Conservation (phyloP, 2,888 invertebrate species). For the Thalpophila matura region DNA sequence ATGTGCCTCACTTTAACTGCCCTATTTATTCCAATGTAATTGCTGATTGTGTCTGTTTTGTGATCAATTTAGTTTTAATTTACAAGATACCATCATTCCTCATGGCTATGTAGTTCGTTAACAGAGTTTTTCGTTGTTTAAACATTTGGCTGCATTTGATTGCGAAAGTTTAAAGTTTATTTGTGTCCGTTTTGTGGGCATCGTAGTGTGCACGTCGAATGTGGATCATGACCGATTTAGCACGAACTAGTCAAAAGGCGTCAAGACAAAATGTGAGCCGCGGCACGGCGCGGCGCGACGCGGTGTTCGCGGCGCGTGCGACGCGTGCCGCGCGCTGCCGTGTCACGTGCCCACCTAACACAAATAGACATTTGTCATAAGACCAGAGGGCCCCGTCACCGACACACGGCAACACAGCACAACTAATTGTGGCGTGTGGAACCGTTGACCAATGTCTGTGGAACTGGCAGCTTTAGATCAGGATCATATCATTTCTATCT, state of each 20-base stretch:
- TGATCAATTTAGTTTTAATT: not conserved
- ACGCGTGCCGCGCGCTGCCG: not conserved
- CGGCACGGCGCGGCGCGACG: not conserved
- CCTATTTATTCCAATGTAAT: not conserved
- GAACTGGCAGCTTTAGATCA: not conserved
- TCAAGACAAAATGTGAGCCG: conserved; percentile 47
- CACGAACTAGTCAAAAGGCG: conserved; percentile 52
- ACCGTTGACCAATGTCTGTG: too few relatives aligned
- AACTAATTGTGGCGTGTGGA: not conserved
- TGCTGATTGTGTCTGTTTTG: not conserved
- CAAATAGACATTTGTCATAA: conserved; percentile 36
- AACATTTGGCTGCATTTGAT: conserved; percentile 33
- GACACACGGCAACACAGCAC: not conserved
- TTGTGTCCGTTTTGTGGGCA: conserved; percentile 57
- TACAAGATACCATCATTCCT: not conserved
- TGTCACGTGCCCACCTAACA: too few relatives aligned
- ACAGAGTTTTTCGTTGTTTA: conserved; percentile 14
- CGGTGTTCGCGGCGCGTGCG: not conserved
- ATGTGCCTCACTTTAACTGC: too few relatives aligned
- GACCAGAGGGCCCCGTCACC: not conserved
- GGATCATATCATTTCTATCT: not conserved
- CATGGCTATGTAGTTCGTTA: conserved; percentile 2
- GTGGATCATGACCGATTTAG: conserved; percentile 62
- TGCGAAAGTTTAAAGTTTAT: conserved; percentile 56
- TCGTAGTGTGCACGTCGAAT: conserved; percentile 47